phyloP scores from a whole-genome alignment of 2,888 invertebrate species.

The Eupithecia insigniata region DNA sequence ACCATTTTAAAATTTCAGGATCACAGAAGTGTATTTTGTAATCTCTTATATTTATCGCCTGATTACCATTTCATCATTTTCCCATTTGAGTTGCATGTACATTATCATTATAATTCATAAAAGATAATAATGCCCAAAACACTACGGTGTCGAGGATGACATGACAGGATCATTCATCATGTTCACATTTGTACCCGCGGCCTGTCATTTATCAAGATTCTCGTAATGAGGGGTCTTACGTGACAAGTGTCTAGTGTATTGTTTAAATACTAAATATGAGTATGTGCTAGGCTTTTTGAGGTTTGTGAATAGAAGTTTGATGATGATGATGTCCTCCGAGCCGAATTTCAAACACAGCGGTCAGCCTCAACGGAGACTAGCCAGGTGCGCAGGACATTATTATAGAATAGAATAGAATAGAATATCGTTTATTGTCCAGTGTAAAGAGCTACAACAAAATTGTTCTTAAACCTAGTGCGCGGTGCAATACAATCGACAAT shows the following conservation, averaged over 20 bases:
- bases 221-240: slow-evolving; percentile 29
- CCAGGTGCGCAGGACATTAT: too few relatives aligned
- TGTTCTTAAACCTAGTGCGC: too few relatives aligned
- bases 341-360: too few relatives aligned
- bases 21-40: too few relatives aligned
- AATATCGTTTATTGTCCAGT: too few relatives aligned
- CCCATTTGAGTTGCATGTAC: neutral
- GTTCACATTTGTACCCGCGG: neutral
- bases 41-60: neutral
- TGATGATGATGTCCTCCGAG: too few relatives aligned
- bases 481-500: too few relatives aligned
- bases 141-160: neutral
- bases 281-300: neutral
- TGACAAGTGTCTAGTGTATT: slow-evolving; percentile 27
- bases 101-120: neutral
- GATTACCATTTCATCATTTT: neutral
- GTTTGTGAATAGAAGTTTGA: neutral
- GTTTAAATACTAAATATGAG: slow-evolving; percentile 6
- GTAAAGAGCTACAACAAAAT: too few relatives aligned
- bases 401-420: too few relatives aligned
- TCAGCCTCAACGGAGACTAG: too few relatives aligned
- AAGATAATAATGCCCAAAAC: slow-evolving; percentile 5
- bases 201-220: slow-evolving; percentile 31
- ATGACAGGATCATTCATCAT: slow-evolving; percentile 4
- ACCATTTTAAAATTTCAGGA: too few relatives aligned